Evolutionary conservation across 2,113 vertebrate genomes (phyloP).

Genomic region (Arizona elegans): DNA sequence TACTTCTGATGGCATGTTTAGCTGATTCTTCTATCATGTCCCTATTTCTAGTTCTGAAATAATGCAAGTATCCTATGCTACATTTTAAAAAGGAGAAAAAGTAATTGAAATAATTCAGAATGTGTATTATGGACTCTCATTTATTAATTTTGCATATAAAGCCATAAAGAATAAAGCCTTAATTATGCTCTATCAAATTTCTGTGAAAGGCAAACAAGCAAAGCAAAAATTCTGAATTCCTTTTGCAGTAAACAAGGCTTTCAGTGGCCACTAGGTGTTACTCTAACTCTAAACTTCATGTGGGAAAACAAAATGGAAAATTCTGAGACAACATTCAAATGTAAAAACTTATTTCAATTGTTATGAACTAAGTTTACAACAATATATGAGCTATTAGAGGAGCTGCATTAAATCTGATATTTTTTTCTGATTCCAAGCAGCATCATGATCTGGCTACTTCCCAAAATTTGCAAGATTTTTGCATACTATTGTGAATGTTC

Average conservation of each 20-base stretch:
- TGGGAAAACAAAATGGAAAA: background rate
- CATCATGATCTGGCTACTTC: background rate
- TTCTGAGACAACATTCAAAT: background rate
- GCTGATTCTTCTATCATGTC: background rate
- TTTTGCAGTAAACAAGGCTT: background rate
- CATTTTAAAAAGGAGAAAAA: background rate
- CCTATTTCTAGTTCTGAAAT: background rate
- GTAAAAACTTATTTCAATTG: background rate
- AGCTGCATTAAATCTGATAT: background rate
- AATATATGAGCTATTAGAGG: background rate
- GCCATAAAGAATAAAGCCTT: background rate
- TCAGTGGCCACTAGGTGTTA: constrained; percentile 47
- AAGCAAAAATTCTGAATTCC: background rate
- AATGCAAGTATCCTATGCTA: background rate
- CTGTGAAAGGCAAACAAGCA: background rate
- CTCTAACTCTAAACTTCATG: background rate
- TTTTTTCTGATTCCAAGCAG: background rate
- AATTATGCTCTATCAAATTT: background rate
- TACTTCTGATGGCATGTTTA: background rate
- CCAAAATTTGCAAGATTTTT: background rate
- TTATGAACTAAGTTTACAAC: background rate
- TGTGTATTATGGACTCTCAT: background rate
- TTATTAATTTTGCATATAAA: background rate
- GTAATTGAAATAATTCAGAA: background rate
- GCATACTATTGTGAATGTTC: background rate